A percentile compares a stretch with the other conserved stretches of the same genome.
phyloP scores from a whole-genome alignment of 2,888 invertebrate species.

The Cybosia mesomella region DNA sequence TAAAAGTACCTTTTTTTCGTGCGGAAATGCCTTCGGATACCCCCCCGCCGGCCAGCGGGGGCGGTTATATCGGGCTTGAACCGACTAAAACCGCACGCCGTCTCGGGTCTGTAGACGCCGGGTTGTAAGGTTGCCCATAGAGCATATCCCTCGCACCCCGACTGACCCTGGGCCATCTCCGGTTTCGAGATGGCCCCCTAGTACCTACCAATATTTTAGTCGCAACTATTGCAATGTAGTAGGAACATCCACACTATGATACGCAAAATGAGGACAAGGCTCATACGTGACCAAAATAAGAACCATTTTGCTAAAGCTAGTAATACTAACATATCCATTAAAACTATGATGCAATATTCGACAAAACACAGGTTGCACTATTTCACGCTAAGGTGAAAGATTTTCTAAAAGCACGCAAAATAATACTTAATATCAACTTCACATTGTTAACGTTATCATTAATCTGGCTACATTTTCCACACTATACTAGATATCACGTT shows the following conservation, averaged over 20 bases:
- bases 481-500: slow-evolving; percentile 45
- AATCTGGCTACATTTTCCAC: slow-evolving; percentile 44
- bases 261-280: neutral
- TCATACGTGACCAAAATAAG: neutral
- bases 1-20: too few species aligned
- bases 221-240: neutral
- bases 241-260: neutral
- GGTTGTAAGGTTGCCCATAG: too few species aligned
- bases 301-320: neutral
- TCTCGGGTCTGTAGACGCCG: too few species aligned
- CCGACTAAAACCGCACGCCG: too few species aligned
- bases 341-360: neutral
- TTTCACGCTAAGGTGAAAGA: too few species aligned
- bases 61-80: too few species aligned
- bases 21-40: too few species aligned
- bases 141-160: too few species aligned
- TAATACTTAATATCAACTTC: neutral
- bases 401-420: neutral
- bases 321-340: neutral
- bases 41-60: too few species aligned
- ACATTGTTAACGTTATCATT: slow-evolving; percentile 35
- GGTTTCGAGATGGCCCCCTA: too few species aligned
- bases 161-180: too few species aligned
- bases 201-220: neutral
- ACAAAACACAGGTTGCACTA: neutral